Base-by-base conservation (phyloP, 2,888 invertebrate genomes). In the Acleris emargana region DNA sequence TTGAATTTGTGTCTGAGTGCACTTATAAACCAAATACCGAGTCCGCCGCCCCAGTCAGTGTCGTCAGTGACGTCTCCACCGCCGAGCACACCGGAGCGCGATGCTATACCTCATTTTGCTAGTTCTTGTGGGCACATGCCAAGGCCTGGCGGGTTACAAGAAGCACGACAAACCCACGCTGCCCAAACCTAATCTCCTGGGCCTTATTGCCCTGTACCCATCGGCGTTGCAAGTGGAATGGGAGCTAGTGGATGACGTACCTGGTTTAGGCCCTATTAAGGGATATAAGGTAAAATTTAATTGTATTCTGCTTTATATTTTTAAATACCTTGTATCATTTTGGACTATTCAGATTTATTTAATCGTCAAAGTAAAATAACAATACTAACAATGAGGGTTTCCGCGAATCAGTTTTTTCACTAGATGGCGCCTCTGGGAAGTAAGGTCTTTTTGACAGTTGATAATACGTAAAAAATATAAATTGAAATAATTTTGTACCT, bases 221-320 rank as follows among this genome's bases (percentile, higher is more conserved):
- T 58, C 62, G 0, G 60, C 66, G 1, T 60, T 73, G 20, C 38
- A 55, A 7, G 57, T 73, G 1, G 53, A 57, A 2, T 76, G 75
- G 75, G 58, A 18, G 1, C 67, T 52, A 0, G 69, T 74, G 13
- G 6, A 59, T 4, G 67, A 62, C 51, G 7, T n/a, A 32, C 64
- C 63, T 45, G 59, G 20, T 1, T 38, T 47, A 0, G 67, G 73
- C 13, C 71, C 72, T 6, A 58, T 73, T 20, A 6, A 69, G 17
- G 74, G 75, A 17, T 75, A 75, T 32, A 73, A 72, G 72, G 75
- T 73, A 57, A 57, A 61, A 13, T 20, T 16, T 17, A 32, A 32
- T 1, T 63, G 57, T 45, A 45, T n/a, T 68, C 55, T 32, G 57
- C 59, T 18, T 25, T 17, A n/a, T n/a, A 18, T 47, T 17, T 47